Conservation (phyloP, 1,140 invertebrate species). For the Diachasma alloeum region DNA sequence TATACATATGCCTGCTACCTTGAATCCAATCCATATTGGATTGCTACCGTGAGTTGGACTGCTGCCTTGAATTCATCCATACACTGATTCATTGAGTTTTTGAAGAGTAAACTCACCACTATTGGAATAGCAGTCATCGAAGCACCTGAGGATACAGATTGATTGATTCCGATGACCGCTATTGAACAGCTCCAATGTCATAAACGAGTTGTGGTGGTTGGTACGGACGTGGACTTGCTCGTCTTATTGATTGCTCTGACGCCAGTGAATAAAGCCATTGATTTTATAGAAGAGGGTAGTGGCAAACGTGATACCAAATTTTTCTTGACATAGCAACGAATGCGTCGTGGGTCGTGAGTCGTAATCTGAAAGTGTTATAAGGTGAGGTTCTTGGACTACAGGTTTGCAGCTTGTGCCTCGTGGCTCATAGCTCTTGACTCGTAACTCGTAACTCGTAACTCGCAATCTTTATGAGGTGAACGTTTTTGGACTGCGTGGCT, state of each 20-base stretch:
- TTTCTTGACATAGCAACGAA: neutral
- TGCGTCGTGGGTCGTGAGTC: too few species aligned
- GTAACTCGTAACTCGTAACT: too few species aligned
- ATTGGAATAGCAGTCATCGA: neutral
- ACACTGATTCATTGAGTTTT: constrained; percentile 8
- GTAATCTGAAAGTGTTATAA: too few species aligned
- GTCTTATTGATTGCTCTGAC: constrained; percentile 37
- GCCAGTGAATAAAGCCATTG: neutral
- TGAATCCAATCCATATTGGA: constrained; percentile 14
- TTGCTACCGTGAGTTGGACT: too few species aligned
- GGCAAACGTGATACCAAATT: too few species aligned
- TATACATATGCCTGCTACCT: neutral
- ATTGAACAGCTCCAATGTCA: neutral
- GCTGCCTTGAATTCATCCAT: too few species aligned
- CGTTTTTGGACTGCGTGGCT: too few species aligned
- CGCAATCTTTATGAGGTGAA: too few species aligned
- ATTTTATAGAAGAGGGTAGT: neutral
- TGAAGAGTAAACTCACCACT: neutral
- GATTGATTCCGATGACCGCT: constrained; percentile 22
- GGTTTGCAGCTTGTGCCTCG: too few species aligned
- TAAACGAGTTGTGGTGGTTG: neutral
- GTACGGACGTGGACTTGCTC: constrained; percentile 40
- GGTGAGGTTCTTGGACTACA: too few species aligned
- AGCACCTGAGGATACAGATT: constrained; percentile 22
- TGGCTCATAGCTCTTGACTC: too few species aligned